phyloP scores from a whole-genome alignment of 2,113 vertebrate genomes.

The Anhinga rufa region DNA sequence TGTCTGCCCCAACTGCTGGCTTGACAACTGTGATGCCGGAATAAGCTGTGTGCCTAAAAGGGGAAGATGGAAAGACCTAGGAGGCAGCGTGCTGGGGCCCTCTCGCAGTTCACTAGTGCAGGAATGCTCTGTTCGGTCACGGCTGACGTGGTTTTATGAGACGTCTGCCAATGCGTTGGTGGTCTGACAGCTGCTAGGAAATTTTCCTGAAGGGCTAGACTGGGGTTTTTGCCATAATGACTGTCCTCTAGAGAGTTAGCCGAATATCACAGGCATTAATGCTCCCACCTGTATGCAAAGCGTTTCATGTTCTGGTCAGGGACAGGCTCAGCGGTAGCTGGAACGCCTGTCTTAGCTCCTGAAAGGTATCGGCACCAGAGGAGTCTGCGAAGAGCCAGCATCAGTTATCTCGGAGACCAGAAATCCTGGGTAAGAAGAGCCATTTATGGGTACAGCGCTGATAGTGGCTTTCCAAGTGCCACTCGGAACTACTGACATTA shows the following conservation, averaged over 20 bases:
- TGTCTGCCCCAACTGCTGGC: not conserved
- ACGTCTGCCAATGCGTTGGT: not conserved
- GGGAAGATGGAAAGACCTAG: not conserved
- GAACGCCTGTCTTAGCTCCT: not conserved
- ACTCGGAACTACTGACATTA: not conserved
- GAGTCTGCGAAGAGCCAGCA: not conserved
- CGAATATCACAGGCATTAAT: accelerated
- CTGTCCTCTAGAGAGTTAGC: not conserved
- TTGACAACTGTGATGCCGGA: not conserved
- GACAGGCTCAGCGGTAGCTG: not conserved
- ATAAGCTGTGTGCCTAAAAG: not conserved
- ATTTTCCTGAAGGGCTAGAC: not conserved
- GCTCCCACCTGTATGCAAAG: not conserved
- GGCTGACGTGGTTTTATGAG: not conserved
- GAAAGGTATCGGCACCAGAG: too few relatives aligned
- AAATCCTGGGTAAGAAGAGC: not conserved
- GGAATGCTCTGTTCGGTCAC: accelerated
- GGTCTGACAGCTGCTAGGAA: not conserved
- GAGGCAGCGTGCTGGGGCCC: accelerated
- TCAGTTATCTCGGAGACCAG: not conserved
- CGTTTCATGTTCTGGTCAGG: not conserved
- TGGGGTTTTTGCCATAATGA: not conserved
- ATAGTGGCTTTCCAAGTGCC: not conserved
- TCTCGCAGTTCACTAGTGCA: accelerated
- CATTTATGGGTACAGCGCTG: not conserved